Percentiles rank a stretch among this genome's conserved stretches.
phyloP scores from a whole-genome alignment of 2,797 vertebrate genomes.

The Neosilurus mollespiculum region DNA sequence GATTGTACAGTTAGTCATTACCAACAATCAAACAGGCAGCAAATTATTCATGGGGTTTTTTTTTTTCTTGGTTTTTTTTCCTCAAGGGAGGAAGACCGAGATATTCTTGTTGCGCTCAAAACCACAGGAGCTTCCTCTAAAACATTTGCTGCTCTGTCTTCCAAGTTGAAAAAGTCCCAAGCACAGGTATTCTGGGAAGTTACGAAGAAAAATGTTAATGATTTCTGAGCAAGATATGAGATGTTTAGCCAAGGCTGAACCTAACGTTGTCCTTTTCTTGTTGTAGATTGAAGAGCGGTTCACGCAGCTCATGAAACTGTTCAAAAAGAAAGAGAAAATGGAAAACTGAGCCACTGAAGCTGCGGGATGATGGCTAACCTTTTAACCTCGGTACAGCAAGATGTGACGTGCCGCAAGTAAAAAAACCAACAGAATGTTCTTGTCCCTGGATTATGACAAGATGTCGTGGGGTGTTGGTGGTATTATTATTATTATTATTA shows the following conservation, averaged over 20 bases:
- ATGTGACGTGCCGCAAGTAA: neutral
- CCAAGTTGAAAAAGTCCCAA: slow-evolving; percentile 84
- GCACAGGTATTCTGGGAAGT: slow-evolving; percentile 73
- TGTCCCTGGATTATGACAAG: neutral
- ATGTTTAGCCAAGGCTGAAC: neutral
- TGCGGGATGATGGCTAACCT: neutral
- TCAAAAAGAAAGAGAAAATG: slow-evolving; percentile 90
- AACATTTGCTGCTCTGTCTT: slow-evolving; percentile 84
- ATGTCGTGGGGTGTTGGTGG: neutral
- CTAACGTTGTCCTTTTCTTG: slow-evolving; percentile 14
- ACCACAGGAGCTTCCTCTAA: slow-evolving; percentile 84
- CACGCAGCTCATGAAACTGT: slow-evolving; percentile 90
- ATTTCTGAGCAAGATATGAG: neutral
- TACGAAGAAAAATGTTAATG: neutral
- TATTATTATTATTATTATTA: neutral
- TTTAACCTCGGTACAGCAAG: neutral
- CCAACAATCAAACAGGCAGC: neutral
- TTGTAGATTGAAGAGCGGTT: slow-evolving; percentile 89
- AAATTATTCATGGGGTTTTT: neutral
- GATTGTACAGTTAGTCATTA: neutral
- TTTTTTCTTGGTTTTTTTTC: neutral
- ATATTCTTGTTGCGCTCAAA: slow-evolving; percentile 88
- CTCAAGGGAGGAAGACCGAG: slow-evolving; percentile 88
- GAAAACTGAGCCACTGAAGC: slow-evolving; percentile 55
- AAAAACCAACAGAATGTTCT: neutral